Conservation (phyloP, 2,888 invertebrate genomes). For the Agrotis clavis region DNA sequence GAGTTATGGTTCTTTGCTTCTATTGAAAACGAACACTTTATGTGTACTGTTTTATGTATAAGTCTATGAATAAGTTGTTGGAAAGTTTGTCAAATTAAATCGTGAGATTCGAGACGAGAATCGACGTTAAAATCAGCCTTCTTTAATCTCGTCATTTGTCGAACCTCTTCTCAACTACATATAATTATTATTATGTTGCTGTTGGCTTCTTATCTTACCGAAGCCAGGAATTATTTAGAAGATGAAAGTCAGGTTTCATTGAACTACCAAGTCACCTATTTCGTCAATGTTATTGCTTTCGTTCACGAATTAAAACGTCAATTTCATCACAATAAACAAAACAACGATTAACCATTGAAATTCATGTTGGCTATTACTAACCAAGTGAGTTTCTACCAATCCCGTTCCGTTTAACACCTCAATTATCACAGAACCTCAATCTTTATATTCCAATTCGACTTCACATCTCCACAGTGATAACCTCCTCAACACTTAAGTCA, state of each 20-base stretch:
- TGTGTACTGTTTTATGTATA: slow-evolving; percentile 51
- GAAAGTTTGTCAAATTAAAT: slow-evolving; percentile 49
- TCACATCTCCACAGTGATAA: slow-evolving; percentile 30
- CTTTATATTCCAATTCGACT: slow-evolving; percentile 21
- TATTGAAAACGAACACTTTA: slow-evolving; percentile 63
- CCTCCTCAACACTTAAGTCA: slow-evolving; percentile 24
- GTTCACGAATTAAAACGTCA: not conserved
- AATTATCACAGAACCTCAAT: not conserved
- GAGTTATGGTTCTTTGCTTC: slow-evolving; percentile 62
- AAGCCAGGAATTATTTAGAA: no score
- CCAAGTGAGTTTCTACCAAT: not conserved
- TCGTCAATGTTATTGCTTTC: not conserved
- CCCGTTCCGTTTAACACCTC: not conserved
- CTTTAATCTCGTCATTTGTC: no score
- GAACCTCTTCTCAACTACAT: no score
- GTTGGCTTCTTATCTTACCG: no score
- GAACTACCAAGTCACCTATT: not conserved
- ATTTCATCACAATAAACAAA: not conserved
- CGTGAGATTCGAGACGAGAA: no score
- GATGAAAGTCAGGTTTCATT: not conserved
- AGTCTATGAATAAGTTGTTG: slow-evolving; percentile 50
- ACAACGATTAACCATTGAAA: not conserved
- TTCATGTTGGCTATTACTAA: not conserved
- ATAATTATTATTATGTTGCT: no score
- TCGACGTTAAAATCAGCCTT: not conserved